phyloP scores from a whole-genome alignment of 2,888 invertebrate genomes.

The Acanthoscelides obtectus region DNA sequence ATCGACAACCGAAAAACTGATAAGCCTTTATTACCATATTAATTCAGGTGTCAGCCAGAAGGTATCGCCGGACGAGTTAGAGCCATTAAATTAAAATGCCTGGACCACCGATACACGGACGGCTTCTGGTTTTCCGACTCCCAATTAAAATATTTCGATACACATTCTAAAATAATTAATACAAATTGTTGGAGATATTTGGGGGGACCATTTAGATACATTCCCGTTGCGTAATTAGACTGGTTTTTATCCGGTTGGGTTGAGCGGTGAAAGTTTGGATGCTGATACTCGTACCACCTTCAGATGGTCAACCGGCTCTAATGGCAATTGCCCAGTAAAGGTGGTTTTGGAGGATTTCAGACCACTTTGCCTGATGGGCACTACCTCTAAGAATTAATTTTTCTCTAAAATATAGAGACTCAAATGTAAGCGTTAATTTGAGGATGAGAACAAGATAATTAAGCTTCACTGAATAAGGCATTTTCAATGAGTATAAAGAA shows the following conservation, averaged over 20 bases:
- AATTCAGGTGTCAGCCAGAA: not conserved
- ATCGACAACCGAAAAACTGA: not conserved
- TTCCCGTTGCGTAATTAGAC: not conserved
- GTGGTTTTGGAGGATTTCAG: no score
- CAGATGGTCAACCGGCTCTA: no score
- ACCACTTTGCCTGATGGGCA: no score
- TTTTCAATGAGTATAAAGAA: no score
- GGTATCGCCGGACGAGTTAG: not conserved
- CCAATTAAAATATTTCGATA: conserved; percentile 41
- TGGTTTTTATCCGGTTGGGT: not conserved
- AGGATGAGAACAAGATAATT: no score
- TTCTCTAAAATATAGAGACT: no score
- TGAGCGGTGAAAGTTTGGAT: not conserved
- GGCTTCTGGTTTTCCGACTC: conserved; percentile 22
- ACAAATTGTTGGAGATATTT: conserved; percentile 34
- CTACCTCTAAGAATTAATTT: no score
- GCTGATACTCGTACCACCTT: not conserved
- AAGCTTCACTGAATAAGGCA: no score
- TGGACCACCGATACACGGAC: conserved; percentile 2
- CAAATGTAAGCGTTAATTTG: no score
- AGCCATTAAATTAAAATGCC: not conserved
- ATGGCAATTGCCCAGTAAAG: no score
- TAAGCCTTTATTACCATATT: not conserved
- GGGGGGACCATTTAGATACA: not conserved
- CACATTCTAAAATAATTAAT: conserved; percentile 38